These are phyloP conservation scores for Sylvia borin DNA, from an alignment of 2,797 vertebrate species.

Conservation along the genomic window DNA sequence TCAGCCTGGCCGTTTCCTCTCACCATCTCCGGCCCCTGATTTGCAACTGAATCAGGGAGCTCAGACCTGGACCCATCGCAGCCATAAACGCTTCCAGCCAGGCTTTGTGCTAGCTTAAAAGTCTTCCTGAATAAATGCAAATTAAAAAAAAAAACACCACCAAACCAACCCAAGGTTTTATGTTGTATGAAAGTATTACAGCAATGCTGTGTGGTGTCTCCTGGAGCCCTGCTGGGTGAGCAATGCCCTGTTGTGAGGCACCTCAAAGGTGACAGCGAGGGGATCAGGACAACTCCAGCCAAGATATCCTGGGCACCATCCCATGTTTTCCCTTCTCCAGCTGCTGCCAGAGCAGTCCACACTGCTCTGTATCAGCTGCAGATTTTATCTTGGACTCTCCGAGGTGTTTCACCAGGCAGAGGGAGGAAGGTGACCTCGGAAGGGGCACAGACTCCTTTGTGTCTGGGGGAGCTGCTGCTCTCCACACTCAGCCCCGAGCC, in stretches of 20 bases:
- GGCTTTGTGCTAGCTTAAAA: neutral
- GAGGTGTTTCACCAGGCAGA: neutral
- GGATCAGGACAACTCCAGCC: neutral
- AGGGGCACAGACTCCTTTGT: neutral
- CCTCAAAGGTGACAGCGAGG: neutral
- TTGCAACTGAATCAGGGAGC: neutral
- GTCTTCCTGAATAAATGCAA: neutral
- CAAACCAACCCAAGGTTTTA: neutral
- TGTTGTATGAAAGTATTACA: neutral
- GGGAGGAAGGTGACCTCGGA: neutral
- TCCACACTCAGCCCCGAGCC: neutral
- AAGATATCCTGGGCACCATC: neutral
- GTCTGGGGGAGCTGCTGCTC: neutral
- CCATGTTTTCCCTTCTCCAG: neutral
- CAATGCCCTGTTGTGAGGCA: fast-evolving
- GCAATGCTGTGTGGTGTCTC: neutral
- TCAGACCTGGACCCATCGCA: neutral
- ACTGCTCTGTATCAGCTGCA: neutral
- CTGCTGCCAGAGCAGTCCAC: neutral
- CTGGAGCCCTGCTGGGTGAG: neutral
- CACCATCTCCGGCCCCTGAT: neutral
- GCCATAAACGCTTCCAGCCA: neutral
- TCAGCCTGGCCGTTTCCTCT: neutral
- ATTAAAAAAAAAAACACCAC: too few species aligned
- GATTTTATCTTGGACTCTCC: neutral